Conservation (phyloP, 2,888 invertebrate species). For the Aquatica leii region DNA sequence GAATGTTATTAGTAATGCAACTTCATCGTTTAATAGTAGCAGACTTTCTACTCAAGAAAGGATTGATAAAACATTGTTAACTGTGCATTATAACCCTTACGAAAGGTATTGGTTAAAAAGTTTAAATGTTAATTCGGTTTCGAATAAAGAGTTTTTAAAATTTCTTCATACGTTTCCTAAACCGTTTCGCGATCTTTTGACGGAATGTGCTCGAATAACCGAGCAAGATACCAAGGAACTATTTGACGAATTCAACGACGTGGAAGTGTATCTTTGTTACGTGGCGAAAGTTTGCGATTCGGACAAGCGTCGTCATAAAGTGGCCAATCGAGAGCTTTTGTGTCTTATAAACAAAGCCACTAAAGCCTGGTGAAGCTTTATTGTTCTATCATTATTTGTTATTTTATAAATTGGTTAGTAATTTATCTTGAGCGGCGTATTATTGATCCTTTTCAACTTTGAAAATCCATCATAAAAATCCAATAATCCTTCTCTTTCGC, state of each 20-base stretch:
- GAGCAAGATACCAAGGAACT: slow-evolving; percentile 51
- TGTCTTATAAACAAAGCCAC: slow-evolving; percentile 30
- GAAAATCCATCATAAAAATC: too few species aligned
- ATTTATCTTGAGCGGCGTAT: too few species aligned
- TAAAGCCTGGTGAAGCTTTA: slow-evolving; percentile 40
- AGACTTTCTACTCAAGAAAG: too few species aligned
- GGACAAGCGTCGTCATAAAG: slow-evolving; percentile 20
- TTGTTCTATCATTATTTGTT: too few species aligned
- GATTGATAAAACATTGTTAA: too few species aligned
- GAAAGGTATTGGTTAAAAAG: slow-evolving; percentile 53
- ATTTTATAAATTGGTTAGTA: too few species aligned
- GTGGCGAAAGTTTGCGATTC: slow-evolving; percentile 15
- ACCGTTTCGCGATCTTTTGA: slow-evolving; percentile 50
- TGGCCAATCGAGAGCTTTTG: slow-evolving; percentile 29
- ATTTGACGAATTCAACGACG: slow-evolving; percentile 46
- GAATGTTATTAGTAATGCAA: too few species aligned
- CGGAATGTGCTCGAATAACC: slow-evolving; percentile 52
- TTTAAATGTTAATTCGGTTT: slow-evolving; percentile 40
- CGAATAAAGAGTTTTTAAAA: slow-evolving; percentile 39
- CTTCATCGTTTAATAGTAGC: too few species aligned
- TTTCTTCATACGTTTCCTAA: slow-evolving; percentile 47
- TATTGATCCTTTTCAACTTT: too few species aligned
- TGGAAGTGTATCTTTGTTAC: slow-evolving; percentile 39
- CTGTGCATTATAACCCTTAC: slow-evolving; percentile 49
- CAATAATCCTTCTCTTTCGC: too few species aligned